Conservation (phyloP, 2,797 vertebrate genomes). For the Parambassis ranga region DNA sequence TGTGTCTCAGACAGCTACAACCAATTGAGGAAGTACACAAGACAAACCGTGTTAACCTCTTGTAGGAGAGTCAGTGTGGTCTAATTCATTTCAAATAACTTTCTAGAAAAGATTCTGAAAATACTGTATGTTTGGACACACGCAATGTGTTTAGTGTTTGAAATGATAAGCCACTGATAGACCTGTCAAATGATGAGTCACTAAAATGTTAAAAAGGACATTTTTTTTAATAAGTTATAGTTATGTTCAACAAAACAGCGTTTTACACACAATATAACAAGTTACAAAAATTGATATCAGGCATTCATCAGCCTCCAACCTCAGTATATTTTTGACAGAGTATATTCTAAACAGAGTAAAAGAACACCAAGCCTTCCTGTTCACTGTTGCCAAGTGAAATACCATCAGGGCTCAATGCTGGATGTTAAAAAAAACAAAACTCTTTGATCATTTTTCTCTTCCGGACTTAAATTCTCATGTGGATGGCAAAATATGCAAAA, state of each 20-base stretch:
- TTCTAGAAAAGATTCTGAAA: neutral
- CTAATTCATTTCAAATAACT: neutral
- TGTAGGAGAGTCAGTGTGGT: neutral
- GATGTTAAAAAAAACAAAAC: constrained; percentile 24
- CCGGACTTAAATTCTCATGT: neutral
- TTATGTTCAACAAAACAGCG: neutral
- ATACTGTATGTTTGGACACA: neutral
- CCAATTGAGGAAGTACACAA: neutral
- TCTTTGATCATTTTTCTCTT: constrained; percentile 35
- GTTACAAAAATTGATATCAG: no score
- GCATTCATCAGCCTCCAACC: no score
- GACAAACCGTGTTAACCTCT: neutral
- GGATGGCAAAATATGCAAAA: constrained; percentile 9
- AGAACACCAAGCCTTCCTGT: constrained; percentile 57
- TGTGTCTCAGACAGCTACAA: no score
- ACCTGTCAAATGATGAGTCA: neutral
- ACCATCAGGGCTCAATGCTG: constrained; percentile 39
- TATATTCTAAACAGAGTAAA: no score
- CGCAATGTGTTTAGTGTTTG: neutral
- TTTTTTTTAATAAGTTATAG: constrained; percentile 43
- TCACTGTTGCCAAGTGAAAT: constrained; percentile 48
- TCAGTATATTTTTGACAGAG: no score
- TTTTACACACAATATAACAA: neutral
- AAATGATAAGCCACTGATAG: neutral
- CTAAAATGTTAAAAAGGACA: neutral